Conservation (phyloP, 2,113 vertebrate genomes). For the Alexandromys fortis region DNA sequence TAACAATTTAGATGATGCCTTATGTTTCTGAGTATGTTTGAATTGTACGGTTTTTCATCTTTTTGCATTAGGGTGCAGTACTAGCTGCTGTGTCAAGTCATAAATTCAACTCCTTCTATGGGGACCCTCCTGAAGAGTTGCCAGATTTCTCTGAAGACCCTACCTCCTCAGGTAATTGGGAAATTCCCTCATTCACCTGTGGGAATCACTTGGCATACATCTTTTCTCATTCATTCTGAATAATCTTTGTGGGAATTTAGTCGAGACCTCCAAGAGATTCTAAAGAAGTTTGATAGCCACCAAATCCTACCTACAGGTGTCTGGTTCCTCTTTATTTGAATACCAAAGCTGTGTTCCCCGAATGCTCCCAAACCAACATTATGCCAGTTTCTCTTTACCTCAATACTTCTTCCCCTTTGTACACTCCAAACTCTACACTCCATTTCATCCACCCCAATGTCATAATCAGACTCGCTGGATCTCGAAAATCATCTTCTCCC, state of each 20-base stretch:
- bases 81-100: constrained; percentile 98
- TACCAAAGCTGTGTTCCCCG: constrained; percentile 23
- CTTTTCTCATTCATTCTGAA: constrained; percentile 48
- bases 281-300: constrained; percentile 59
- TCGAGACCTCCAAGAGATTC: constrained; percentile 22
- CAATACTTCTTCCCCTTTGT: constrained; percentile 34
- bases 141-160: constrained; percentile 98
- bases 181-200: constrained; percentile 40
- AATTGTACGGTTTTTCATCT: constrained; percentile 57
- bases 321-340: constrained; percentile 63
- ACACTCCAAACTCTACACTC: background rate
- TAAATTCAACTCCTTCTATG: constrained; percentile 99
- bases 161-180: constrained; percentile 95
- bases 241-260: constrained; percentile 42
- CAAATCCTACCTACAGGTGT: constrained; percentile 26
- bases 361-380: constrained; percentile 40
- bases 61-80: constrained; percentile 93
- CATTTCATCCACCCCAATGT: constrained; percentile 5
- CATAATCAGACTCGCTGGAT: background rate
- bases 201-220: background rate
- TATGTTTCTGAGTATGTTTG: constrained; percentile 43
- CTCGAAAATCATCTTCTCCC: constrained; percentile 37
- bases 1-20: constrained; percentile 8
- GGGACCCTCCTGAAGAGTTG: constrained; percentile 97
- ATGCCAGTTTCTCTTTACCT: constrained; percentile 60